Conservation (phyloP, 2,113 vertebrate species). For the Urocitellus parryii region DNA sequence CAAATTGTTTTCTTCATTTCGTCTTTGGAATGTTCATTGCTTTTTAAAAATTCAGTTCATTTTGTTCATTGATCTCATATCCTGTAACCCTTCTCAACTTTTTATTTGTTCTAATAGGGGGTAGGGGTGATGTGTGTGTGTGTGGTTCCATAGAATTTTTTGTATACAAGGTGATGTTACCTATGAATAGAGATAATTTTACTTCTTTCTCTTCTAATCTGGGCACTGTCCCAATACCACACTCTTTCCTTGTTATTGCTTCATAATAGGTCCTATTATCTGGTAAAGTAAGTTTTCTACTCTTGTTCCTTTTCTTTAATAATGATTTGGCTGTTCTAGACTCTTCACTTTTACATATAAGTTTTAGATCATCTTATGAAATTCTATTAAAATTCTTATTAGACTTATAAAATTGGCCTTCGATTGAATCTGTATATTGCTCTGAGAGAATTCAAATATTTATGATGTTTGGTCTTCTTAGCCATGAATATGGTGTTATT, state of each 20-base stretch:
- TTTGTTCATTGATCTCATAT: neutral
- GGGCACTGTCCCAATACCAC: neutral
- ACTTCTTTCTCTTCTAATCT: neutral
- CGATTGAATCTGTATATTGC: neutral
- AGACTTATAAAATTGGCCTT: neutral
- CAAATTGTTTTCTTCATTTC: neutral
- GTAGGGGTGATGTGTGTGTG: neutral
- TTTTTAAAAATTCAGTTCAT: neutral
- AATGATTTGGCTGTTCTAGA: neutral
- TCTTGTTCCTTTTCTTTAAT: neutral
- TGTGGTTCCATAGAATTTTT: neutral
- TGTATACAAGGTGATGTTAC: neutral
- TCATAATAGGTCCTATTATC: neutral
- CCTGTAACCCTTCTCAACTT: neutral
- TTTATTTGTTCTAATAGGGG: neutral
- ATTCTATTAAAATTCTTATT: neutral
- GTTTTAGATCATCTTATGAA: neutral
- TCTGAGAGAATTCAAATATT: neutral
- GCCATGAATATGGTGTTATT: neutral
- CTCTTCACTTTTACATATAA: neutral
- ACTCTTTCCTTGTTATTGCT: neutral
- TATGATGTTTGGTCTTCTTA: neutral
- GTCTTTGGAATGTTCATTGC: neutral
- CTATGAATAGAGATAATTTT: neutral
- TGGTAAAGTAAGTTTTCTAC: neutral